Evolutionary conservation across 2,113 vertebrate genomes (phyloP), one percentile per base, ranked within the genome.

Genomic region (Aegotheles bennettii): DNA sequence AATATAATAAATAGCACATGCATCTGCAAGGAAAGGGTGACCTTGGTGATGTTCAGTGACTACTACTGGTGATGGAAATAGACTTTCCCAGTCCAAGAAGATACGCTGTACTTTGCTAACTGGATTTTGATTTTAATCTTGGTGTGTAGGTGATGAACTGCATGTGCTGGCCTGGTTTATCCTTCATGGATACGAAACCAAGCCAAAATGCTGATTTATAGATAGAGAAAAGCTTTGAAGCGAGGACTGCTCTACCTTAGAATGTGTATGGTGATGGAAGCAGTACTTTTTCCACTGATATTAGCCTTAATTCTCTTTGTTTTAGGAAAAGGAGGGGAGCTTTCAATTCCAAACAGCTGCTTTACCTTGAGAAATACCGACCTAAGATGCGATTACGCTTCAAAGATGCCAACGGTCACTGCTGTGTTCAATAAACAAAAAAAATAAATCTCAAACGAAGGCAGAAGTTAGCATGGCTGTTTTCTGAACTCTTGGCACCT

Each of bases 301-400:
- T 14, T 79, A 82, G n/a, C 78, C 48, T 63, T 94, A 90, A 0
- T 97, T 97, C 28, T 93, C 40, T 93, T 88, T 90, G 40, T 90
- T 98, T 97, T 84, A 99, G 99, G 98, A 99, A 99, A 98, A 99
- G 99, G 98, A 99, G 99, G 97, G 99, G 99, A 98, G 99, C 99
- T 93, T 99, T 99, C 98, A 99, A 99, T 98, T 99, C 99, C 98
- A 99, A 99, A 98, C 99, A 99, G 98, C 99, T 99, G 98, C 99
- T 99, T 98, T 99, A 99, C 96, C 99, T 99, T 98, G 99, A 99
- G 98, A 99, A 99, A 98, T 99, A 99, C 98, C 98, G 99, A 95
- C 98, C 99, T 95, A 99, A 99, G 98, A 99, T 99, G 99, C 98
- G 99, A 94, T 98, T 99, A 97, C 98, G 99, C 97, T 99, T 99